Evolutionary conservation across 92 coral and sea anemone genomes (phyloP).

Genomic region (Paragorgia papillata): DNA sequence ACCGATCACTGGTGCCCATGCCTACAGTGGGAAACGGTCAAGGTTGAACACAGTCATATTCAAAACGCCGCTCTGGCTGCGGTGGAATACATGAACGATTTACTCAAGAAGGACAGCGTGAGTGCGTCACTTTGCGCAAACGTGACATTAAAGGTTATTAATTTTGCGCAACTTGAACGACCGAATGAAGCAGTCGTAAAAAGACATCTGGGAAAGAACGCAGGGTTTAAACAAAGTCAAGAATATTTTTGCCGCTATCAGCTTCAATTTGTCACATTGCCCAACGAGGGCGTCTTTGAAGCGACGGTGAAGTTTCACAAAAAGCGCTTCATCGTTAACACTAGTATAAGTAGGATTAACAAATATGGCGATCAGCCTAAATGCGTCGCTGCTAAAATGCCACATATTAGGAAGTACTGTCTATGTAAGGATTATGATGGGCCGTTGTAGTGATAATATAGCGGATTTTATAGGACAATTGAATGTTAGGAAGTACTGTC

Average conservation of each 20-base stretch:
- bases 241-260: slow-evolving; percentile 63
- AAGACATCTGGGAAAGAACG: slow-evolving; percentile 15
- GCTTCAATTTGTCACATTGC: slow-evolving; percentile 72
- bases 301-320: slow-evolving; percentile 67
- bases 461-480: not conserved
- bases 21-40: slow-evolving; percentile 73
- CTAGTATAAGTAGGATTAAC: slow-evolving; percentile 66
- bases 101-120: slow-evolving; percentile 42
- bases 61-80: slow-evolving; percentile 57
- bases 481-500: slow-evolving; percentile 68
- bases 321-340: slow-evolving; percentile 42
- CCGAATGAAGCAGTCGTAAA: slow-evolving; percentile 65
- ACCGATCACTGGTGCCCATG: slow-evolving; percentile 92
- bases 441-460: not conserved
- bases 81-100: slow-evolving; percentile 60
- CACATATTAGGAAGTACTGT: slow-evolving; percentile 70
- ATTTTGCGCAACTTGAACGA: slow-evolving; percentile 70
- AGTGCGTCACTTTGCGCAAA: slow-evolving; percentile 52
- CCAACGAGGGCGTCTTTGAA: slow-evolving; percentile 73
- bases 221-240: slow-evolving; percentile 3
- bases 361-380: slow-evolving; percentile 65
- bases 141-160: slow-evolving; percentile 57
- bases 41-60: slow-evolving; percentile 53
- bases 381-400: slow-evolving; percentile 57
- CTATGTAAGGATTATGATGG: slow-evolving; percentile 54